phyloP scores from a whole-genome alignment of 2,113 vertebrate genomes.

The Hystrix brachyura region DNA sequence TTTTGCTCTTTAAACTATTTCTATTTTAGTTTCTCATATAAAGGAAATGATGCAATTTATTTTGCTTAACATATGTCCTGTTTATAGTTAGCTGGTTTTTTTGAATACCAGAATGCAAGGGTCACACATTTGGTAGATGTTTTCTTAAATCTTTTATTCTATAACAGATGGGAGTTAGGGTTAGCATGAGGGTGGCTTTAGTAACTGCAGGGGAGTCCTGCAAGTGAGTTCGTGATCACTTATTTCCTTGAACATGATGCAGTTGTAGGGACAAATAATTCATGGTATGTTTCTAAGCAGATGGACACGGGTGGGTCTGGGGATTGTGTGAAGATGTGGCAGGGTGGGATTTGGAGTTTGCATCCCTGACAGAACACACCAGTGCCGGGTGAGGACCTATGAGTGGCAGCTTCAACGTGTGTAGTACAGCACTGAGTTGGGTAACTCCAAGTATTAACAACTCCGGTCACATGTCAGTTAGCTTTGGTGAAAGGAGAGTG shows the following conservation, averaged over 20 bases:
- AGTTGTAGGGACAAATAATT: neutral
- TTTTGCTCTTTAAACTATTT: neutral
- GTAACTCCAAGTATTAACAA: neutral
- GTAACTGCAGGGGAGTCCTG: neutral
- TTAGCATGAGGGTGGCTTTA: neutral
- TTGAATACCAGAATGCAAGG: neutral
- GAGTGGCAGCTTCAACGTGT: neutral
- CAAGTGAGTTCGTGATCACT: neutral
- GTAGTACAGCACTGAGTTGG: neutral
- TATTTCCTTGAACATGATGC: neutral
- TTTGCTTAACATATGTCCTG: neutral
- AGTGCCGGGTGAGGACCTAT: neutral
- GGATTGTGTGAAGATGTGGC: neutral
- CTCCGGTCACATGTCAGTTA: neutral
- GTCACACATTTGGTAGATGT: neutral
- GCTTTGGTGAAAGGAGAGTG: neutral
- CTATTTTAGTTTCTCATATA: neutral
- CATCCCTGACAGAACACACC: neutral
- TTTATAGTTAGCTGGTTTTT: neutral
- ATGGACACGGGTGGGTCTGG: accelerated
- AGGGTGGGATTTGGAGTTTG: neutral
- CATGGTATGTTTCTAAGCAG: neutral
- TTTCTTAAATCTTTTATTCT: neutral
- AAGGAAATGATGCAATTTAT: neutral
- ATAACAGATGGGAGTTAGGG: neutral